Percentiles rank a stretch among this genome's conserved stretches.
These are phyloP conservation scores for Pan paniscus DNA, from an alignment of 2,113 vertebrate species.

Conservation along the genomic window DNA sequence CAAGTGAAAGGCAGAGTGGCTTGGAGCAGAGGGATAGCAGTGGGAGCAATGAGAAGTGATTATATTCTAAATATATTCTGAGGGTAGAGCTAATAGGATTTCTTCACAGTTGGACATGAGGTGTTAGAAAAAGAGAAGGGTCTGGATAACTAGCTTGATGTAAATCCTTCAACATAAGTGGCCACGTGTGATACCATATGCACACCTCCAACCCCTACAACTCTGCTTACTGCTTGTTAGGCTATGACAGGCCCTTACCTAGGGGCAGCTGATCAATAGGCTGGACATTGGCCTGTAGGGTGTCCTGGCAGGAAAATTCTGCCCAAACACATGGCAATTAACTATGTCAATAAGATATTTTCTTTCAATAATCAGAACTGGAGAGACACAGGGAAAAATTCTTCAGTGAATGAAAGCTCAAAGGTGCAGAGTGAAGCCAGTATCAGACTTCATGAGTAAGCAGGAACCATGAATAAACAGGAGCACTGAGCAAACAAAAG, in stretches of 20 bases:
- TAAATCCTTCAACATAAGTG: background rate
- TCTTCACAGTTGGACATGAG: background rate
- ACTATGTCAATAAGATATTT: background rate
- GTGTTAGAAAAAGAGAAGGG: background rate
- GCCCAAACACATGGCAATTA: background rate
- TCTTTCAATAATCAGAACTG: constrained; percentile 33
- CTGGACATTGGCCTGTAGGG: background rate
- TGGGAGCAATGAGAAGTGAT: background rate
- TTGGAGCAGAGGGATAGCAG: background rate
- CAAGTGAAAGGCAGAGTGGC: background rate
- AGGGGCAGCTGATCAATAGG: background rate
- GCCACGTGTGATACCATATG: background rate
- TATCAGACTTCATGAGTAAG: constrained; percentile 50
- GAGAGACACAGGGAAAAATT: background rate
- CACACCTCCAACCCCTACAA: background rate
- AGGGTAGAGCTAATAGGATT: background rate
- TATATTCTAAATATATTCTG: background rate
- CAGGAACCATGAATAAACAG: constrained; percentile 44
- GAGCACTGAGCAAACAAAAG: constrained; percentile 53
- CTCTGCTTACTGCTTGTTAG: background rate
- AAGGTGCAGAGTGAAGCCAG: background rate
- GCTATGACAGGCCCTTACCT: background rate
- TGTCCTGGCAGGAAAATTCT: background rate
- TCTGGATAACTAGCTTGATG: background rate
- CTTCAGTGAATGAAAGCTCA: background rate